Base-by-base conservation (phyloP, 1,140 invertebrate genomes). In the Pseudoatta argentina region DNA sequence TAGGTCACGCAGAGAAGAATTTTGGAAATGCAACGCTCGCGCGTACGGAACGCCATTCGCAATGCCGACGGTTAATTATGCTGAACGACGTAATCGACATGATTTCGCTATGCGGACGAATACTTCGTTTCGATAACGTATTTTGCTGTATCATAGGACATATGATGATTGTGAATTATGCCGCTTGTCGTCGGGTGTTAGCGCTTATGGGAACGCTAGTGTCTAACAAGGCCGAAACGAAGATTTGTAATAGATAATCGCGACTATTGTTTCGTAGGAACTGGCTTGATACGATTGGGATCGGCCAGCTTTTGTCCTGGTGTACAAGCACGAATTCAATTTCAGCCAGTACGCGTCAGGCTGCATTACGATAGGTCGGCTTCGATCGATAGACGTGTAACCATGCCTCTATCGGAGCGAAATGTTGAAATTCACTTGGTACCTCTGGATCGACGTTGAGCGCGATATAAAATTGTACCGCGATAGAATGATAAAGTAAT, bases 241-340 rank as follows among this genome's bases (percentile, higher is more conserved):
- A 89, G 86, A 89, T 89, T 89, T 69, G 53, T 77, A 67, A 86
- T 30, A 61, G 86, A 86, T 89, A 88, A 88, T 86, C 86, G 81
- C 48, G 81, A 51, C 85, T 57, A 89, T 89, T 89, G 88, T 89
- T 78, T 79, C 81, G 24, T 27, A 73, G 59, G 24, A 78, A 59
- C 51, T 55, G 39, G 61, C n/a, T 69, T 48, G 69, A 61, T 66
- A 69, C 48, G 86, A 85, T 87, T 59, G 14, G 53, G 75, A 67
- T 88, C 67, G 27, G 18, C 51, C 12, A 55, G n/a, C 53, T 59
- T 89, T 88, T 89, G 88, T 89, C 57, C 57, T 64, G 71, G 53
- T 64, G 64, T 61, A 57, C 72, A 57, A 48, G 34, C 76, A 79
- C 83, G 87, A 79, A 88, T 88, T 86, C 85, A 81, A 88, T 88